Evolutionary conservation across 2,113 vertebrate species (phyloP), one percentile per base, ranked within the genome.

Genomic region (Dipodomys spectabilis): DNA sequence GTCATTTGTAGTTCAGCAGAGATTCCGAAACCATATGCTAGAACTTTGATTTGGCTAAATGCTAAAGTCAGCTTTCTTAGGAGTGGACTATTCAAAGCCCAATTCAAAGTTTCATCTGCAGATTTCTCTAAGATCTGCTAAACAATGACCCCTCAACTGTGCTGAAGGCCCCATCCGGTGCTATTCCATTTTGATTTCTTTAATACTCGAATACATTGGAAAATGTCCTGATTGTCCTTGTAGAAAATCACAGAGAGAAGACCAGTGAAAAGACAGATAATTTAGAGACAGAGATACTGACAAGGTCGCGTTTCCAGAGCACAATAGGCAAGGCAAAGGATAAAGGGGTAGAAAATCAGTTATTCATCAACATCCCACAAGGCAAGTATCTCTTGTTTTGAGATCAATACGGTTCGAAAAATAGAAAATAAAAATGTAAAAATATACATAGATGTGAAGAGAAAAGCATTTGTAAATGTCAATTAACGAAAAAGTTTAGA

Each of bases 241-340:
- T 19, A n/a, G 20, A 93, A 27, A 77, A 7, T 72, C 45, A 49
- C 5, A 88, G 78, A 28, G 23, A 85, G 2, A 57, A 6, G 64
- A n/a, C 44, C 82, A 18, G 27, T 82, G 11, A 35, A 7, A 65
- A 62, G 6, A 84, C 18, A 75, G 53, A 7, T 4, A 86, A 73
- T 0, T 12, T 16, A 11, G 19, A 11, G 7, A 45, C 1, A 28
- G 0, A 75, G 4, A 25, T 27, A 22, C 12, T 15, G 5, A 92
- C n/a, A 83, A 74, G 10, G 0, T 64, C 35, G 22, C 18, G 11
- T 71, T 69, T 82, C 49, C 74, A 12, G 20, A 69, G 19, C 4
- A 68, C 18, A 30, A 80, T 28, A 35, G 30, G 11, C 18, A 3
- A 39, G 13, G 53, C 57, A 75, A 19, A 8, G 4, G 5, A 69